These are phyloP conservation scores for Sylvicola cinctus DNA, from an alignment of 2,888 invertebrate genomes.

Conservation along the genomic window DNA sequence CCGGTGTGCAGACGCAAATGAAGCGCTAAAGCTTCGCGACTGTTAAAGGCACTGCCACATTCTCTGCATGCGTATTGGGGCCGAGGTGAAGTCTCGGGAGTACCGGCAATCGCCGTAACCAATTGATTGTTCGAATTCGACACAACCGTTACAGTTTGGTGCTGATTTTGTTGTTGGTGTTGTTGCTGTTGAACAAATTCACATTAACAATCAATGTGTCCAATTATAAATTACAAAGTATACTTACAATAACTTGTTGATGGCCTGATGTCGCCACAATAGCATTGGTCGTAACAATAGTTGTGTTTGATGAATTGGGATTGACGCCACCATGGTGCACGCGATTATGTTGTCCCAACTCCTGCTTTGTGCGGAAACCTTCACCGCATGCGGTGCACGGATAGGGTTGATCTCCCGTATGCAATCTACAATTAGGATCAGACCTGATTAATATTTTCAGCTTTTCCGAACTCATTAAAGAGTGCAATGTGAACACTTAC, in stretches of 20 bases:
- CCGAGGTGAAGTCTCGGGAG: constrained; percentile 20
- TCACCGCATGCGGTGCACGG: constrained; percentile 59
- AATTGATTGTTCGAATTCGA: constrained; percentile 23
- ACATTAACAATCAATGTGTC: too few relatives aligned
- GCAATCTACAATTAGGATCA: constrained; percentile 28
- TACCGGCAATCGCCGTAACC: constrained; percentile 21
- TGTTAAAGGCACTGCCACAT: constrained; percentile 41
- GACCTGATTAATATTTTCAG: background rate
- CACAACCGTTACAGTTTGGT: constrained; percentile 18
- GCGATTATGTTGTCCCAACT: constrained; percentile 45
- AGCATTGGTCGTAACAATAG: constrained; percentile 14
- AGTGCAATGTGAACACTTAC: constrained; percentile 16
- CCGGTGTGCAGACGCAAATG: constrained; percentile 64
- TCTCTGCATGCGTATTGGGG: constrained; percentile 30
- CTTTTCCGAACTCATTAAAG: background rate
- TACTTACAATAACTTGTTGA: constrained; percentile 2
- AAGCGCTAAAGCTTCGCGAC: constrained; percentile 54
- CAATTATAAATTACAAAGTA: too few relatives aligned
- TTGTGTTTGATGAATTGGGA: constrained; percentile 23
- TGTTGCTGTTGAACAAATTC: constrained; percentile 27
- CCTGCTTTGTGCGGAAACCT: constrained; percentile 49
- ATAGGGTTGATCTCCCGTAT: constrained; percentile 53
- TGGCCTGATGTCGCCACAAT: constrained; percentile 1
- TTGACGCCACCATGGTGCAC: constrained; percentile 28
- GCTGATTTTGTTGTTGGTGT: constrained; percentile 11